A percentile compares a stretch with the other conserved stretches of the same genome.
These are phyloP conservation scores for Osmerus eperlanus DNA, from an alignment of 2,113 vertebrate genomes.

Conservation along the genomic window DNA sequence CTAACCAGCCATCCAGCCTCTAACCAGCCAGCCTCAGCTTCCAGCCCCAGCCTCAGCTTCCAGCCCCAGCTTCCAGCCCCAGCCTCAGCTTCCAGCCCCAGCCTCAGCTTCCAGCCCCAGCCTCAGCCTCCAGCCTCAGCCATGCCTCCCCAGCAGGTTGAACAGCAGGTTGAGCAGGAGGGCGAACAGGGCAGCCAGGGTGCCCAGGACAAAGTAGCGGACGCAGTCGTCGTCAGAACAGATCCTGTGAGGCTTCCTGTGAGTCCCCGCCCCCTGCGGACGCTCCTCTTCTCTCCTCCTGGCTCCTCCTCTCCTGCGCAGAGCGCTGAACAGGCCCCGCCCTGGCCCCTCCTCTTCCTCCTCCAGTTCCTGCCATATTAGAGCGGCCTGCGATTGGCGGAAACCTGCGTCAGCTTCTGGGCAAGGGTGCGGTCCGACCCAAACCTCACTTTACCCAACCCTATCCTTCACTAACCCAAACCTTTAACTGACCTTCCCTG, in stretches of 20 bases:
- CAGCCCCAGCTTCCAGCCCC: not conserved
- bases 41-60: not conserved
- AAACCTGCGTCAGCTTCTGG: conserved; percentile 94
- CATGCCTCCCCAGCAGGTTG: conserved; percentile 80
- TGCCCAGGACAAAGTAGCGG: conserved; percentile 89
- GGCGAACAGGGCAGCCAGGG: conserved; percentile 84
- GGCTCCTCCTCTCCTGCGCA: conserved; percentile 62
- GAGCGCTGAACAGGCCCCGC: conserved; percentile 66
- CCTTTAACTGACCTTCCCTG: not conserved
- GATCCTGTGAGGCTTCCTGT: conserved; percentile 50
- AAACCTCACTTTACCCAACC: conserved; percentile 34
- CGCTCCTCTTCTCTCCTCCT: conserved; percentile 51
- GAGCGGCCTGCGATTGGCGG: conserved; percentile 98
- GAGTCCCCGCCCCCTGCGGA: conserved; percentile 23
- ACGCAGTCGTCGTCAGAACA: conserved; percentile 84
- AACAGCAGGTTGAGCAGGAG: conserved; percentile 88
- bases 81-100: not conserved
- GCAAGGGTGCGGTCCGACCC: conserved; percentile 59
- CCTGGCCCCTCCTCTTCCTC: conserved; percentile 81
- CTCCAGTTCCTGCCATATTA: conserved; percentile 99
- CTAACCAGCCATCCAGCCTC: no score
- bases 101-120: not conserved
- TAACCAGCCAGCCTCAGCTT: not conserved
- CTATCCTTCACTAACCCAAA: not conserved
- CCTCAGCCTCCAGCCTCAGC: conserved; percentile 66